Percentiles rank a stretch among this genome's conserved stretches.
Conservation (phyloP, 2,797 vertebrate genomes). For the Stomatorhinus walkeri region DNA sequence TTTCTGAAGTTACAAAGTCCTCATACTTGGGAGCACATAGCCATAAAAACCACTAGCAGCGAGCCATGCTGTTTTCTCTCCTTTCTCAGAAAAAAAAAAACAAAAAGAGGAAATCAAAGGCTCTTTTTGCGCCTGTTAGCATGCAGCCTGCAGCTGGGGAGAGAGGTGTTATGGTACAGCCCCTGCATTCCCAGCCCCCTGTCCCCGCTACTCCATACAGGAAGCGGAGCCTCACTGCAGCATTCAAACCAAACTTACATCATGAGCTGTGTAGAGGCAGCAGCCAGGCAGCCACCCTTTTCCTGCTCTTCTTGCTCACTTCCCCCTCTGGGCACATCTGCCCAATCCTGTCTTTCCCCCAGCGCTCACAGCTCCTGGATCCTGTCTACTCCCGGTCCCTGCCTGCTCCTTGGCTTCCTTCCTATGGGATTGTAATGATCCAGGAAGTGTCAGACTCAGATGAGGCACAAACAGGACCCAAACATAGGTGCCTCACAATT, state of each 20-base stretch:
- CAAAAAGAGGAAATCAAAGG: not conserved
- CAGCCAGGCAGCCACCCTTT: not conserved
- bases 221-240: conserved; percentile 26
- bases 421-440: conserved; percentile 35
- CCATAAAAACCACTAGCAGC: conserved; percentile 5
- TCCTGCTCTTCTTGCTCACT: not conserved
- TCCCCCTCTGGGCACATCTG: not conserved
- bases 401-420: conserved; percentile 34
- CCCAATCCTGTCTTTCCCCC: not conserved
- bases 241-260: conserved; percentile 20
- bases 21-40: conserved; percentile 21
- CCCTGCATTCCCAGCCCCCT: conserved; percentile 26
- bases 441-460: conserved; percentile 48
- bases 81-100: not conserved
- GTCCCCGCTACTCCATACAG: not conserved
- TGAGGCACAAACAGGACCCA: conserved; percentile 40
- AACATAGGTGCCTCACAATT: conserved; percentile 36
- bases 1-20: conserved; percentile 21
- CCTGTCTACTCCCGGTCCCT: conserved; percentile 12
- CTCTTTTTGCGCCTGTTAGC: not conserved
- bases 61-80: not conserved
- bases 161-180: conserved; percentile 35
- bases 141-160: conserved; percentile 18
- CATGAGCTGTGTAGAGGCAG: conserved; percentile 10
- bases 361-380: not conserved